Conservation (phyloP, 2,888 invertebrate species). For the Pollenia labialis region DNA sequence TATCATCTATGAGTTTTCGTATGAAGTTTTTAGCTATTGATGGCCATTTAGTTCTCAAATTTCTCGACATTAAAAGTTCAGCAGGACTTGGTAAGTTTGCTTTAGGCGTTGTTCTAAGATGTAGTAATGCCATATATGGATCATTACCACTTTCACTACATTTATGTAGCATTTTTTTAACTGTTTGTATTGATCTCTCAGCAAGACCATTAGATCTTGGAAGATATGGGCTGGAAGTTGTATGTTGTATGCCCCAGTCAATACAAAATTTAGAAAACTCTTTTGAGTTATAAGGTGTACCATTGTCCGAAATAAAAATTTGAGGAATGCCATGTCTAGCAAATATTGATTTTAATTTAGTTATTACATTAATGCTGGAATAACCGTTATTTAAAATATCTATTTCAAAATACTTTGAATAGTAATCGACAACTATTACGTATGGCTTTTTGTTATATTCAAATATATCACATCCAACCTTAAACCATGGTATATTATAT, state of each 20-base stretch:
- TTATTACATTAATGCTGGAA: constrained; percentile 4
- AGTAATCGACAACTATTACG: no score
- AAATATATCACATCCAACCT: constrained; percentile 64
- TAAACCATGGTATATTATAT: constrained; percentile 53
- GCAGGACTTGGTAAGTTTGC: not conserved
- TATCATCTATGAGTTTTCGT: not conserved
- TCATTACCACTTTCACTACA: not conserved
- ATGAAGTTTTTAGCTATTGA: not conserved
- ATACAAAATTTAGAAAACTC: constrained; percentile 13
- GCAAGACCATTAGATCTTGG: no score
- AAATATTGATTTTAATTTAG: constrained; percentile 26
- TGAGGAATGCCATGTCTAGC: constrained; percentile 26
- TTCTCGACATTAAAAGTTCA: not conserved
- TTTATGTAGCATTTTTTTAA: constrained; percentile 1
- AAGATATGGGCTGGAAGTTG: not conserved
- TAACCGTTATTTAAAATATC: constrained; percentile 43
- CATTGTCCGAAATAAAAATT: constrained; percentile 29
- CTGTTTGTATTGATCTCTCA: not conserved
- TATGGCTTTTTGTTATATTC: constrained; percentile 64
- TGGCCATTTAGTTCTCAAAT: not conserved
- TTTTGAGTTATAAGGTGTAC: constrained; percentile 23
- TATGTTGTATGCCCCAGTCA: constrained; percentile 26
- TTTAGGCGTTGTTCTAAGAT: not conserved
- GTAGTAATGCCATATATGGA: constrained; percentile 6
- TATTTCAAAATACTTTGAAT: no score